Evolutionary conservation across 2,797 vertebrate genomes (phyloP).

Genomic region (Zonotrichia albicollis): DNA sequence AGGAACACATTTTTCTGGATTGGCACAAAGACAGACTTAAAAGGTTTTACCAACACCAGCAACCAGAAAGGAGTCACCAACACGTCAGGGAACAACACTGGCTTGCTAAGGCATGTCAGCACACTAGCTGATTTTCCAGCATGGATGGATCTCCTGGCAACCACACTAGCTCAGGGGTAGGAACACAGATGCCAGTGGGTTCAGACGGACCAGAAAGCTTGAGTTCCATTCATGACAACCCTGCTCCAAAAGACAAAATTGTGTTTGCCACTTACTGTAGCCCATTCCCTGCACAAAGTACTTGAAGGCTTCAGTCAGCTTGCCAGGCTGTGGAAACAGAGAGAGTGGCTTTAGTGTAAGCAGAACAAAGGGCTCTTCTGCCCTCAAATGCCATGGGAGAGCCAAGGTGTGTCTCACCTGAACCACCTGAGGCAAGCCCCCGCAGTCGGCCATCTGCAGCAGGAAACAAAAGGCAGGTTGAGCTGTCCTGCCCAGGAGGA

Average conservation of each 20-base stretch:
- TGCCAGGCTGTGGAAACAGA: conserved; percentile 85
- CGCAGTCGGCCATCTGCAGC: conserved; percentile 94
- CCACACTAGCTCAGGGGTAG: not conserved
- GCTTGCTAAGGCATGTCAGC: not conserved
- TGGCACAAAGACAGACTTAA: not conserved
- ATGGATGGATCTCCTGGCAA: not conserved
- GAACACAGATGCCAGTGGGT: conserved; percentile 13
- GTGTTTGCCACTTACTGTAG: conserved; percentile 89
- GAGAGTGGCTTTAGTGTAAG: not conserved
- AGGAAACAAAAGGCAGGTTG: conserved; percentile 13
- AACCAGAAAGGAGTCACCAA: not conserved
- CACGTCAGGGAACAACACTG: not conserved
- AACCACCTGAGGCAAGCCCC: conserved; percentile 92
- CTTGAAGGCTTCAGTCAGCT: conserved; percentile 96
- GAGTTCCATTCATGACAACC: not conserved
- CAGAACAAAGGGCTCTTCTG: not conserved
- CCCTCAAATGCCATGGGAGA: not conserved
- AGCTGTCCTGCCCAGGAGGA: not conserved
- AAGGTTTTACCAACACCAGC: conserved; percentile 1
- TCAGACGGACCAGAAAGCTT: not conserved
- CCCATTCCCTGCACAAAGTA: conserved; percentile 99
- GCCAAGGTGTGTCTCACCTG: conserved; percentile 80
- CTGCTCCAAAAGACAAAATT: not conserved
- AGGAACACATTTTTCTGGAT: not conserved
- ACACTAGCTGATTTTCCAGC: not conserved